Conservation (phyloP, 2,888 invertebrate genomes). For the Ormyrus pomaceus region DNA sequence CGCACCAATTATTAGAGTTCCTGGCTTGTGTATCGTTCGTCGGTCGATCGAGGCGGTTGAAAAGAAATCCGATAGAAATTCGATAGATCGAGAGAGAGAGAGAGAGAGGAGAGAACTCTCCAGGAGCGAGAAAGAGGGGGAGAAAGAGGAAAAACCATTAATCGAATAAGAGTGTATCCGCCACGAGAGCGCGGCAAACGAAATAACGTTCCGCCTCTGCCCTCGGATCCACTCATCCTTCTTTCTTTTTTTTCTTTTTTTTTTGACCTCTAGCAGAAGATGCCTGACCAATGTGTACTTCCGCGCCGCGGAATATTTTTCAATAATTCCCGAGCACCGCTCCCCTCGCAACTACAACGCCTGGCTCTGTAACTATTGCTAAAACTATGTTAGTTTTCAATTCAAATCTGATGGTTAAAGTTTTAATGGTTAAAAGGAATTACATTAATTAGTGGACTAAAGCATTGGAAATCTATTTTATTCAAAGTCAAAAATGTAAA, state of each 20-base stretch:
- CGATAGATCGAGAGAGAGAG: slow-evolving; percentile 58
- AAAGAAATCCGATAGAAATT: slow-evolving; percentile 70
- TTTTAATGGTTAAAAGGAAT: no score
- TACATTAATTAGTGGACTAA: no score
- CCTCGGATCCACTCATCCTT: not conserved
- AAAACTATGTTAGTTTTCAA: no score
- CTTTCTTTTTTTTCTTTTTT: not conserved
- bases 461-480: no score
- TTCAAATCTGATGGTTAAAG: no score
- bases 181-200: slow-evolving; percentile 57
- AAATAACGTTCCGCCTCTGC: slow-evolving; percentile 61
- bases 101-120: slow-evolving; percentile 26
- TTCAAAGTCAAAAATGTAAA: no score
- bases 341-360: no score
- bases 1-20: slow-evolving; percentile 71
- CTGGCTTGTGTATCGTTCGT: slow-evolving; percentile 69
- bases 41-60: slow-evolving; percentile 68
- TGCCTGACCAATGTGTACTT: slow-evolving; percentile 41
- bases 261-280: not conserved
- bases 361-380: no score
- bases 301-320: slow-evolving; percentile 31
- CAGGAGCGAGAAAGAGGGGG: slow-evolving; percentile 12
- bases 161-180: slow-evolving; percentile 59
- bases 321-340: not conserved
- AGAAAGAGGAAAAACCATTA: slow-evolving; percentile 65